Base-by-base conservation (phyloP, 2,888 invertebrate species). In the Shargacucullia verbasci region DNA sequence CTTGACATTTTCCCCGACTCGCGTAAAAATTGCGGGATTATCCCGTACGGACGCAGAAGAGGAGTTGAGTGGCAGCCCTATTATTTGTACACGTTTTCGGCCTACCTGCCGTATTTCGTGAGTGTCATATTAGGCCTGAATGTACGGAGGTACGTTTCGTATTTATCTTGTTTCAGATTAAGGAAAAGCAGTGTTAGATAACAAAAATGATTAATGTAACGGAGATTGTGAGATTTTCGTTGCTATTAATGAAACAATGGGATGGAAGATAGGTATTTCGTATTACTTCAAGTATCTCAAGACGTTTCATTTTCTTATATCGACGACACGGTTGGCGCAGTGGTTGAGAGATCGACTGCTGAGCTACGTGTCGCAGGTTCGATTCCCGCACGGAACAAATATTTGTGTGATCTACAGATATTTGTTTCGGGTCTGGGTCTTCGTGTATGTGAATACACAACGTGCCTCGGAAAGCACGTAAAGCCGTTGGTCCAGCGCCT, bases 81-180 rank as follows among this genome's bases (percentile, higher is more conserved):
- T 77, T 78, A 76, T 78, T 77, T 72, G 73, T 64, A 75, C 71
- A 76, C 70, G 63, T 69, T 69, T 59, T 48, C 44, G 9, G 44
- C 44, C 53, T 53, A 68, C 54, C 40, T 52, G 20, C 44, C 7
- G 34, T 52, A 47, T 37, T 44, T 54, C 48, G 37, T 53, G 40
- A 47, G 48, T 47, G 60, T 52, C 57, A 46, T 58, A 60, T 63
- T 58, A 75, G 49, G 50, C 25, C 41, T 37, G 39, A 54, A 64
- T 59, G 49, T 49, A 33, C 25, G 27, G 13, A 13, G 14, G 15
- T 31, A 44, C 10, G 45, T 15, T 25, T 31, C 44, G 31, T 71
- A 55, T 71, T 52, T 68, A 71, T 46, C 48, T 27, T 38, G 34
- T 47, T 52, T 37, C 38, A 33, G 50, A 48, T 45, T 38, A 68